Percentiles rank a stretch among this genome's conserved stretches.
phyloP scores from a whole-genome alignment of 2,113 vertebrate genomes.

The Morone saxatilis region DNA sequence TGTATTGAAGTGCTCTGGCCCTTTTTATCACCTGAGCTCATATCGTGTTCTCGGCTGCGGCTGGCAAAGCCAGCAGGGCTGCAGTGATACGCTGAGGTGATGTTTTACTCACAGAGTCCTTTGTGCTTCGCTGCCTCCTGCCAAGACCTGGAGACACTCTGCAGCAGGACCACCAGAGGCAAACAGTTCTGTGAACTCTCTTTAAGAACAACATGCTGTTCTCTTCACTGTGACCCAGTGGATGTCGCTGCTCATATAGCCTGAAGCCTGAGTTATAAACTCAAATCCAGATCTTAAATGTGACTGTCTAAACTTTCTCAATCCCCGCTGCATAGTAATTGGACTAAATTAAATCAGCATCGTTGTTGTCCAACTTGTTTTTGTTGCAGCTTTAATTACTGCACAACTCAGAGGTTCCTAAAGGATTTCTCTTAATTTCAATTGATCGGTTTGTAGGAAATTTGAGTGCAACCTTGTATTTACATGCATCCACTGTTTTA shows the following conservation, averaged over 20 bases:
- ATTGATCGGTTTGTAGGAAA: background rate
- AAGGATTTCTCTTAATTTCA: background rate
- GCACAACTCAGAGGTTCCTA: background rate
- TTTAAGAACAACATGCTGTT: background rate
- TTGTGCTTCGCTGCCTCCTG: conserved; percentile 36
- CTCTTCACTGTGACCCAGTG: background rate
- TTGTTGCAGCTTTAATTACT: conserved; percentile 7
- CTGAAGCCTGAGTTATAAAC: background rate
- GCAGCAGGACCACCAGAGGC: conserved; percentile 25
- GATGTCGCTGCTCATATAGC: background rate
- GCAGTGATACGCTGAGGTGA: conserved; percentile 27
- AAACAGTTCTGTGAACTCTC: conserved; percentile 16
- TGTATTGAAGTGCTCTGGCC: background rate
- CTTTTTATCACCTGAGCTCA: conserved; percentile 26
- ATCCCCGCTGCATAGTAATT: background rate
- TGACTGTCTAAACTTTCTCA: background rate
- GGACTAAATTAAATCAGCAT: background rate
- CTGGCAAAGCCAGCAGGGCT: background rate
- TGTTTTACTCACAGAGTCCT: conserved; percentile 38
- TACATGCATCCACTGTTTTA: background rate
- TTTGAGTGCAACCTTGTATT: background rate
- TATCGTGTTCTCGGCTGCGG: background rate
- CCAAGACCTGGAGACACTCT: conserved; percentile 20
- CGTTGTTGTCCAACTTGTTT: background rate
- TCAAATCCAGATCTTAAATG: background rate